Base-by-base conservation (phyloP, 1,140 invertebrate species). In the Panagrolaimus sp. region DNA sequence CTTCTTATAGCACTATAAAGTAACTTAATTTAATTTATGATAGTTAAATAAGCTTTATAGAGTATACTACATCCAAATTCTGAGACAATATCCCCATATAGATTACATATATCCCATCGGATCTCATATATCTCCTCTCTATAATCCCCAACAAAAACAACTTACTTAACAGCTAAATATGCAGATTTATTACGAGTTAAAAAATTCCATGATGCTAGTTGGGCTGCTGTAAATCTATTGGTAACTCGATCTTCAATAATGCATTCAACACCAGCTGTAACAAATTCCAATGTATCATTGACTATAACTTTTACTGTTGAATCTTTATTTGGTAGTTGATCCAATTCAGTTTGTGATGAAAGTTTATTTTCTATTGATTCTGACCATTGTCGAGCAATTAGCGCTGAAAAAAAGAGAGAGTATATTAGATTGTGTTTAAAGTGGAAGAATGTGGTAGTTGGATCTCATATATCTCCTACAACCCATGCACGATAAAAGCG, bases 171-270 rank as follows among this genome's bases (percentile, higher is more conserved):
- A 11, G 63, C 25, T 67, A 53, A 61, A 74, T 76, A 16, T 45
- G 27, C 23, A 42, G 63, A 23, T 66, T 73, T 43, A 68, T 78
- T 31, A 11, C 78, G 27, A 11, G 75, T 78, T n/a, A 79, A 65
- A 63, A 80, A 63, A 65, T 79, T 79, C 78, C 78, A 79, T 9
- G 65, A 70, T 1, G 65, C 68, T 38, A 79, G 57, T 31, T 75
- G 68, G 31, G 75, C 78, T 4, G 78, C 78, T 16, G 65, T 51
- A 53, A 79, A 79, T n/a, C 78, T 66, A 31, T 57, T 69, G 2
- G 78, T 79, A 46, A 78, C 77, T 44, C 80, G 70, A 42, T 79
- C 78, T 63, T 79, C 78, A 45, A 80, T 76, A 31, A 79, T 78
- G 0, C 74, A 62, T 66, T 76, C 78, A 13, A 80, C 76, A 4